Conservation (phyloP, 2,888 invertebrate species). For the Ennomos erosarius region DNA sequence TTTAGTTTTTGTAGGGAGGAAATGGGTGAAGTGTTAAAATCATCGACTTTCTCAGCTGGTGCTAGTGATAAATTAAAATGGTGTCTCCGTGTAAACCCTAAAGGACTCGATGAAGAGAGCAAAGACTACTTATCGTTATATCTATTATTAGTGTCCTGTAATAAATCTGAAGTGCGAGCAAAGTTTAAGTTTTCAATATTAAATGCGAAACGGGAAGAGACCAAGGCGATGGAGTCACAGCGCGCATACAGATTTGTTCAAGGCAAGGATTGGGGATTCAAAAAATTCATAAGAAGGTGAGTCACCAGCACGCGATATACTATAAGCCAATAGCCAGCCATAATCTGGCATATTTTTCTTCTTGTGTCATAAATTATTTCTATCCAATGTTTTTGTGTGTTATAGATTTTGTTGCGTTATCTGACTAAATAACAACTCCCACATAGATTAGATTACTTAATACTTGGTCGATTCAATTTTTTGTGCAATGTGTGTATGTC, state of each 20-base stretch:
- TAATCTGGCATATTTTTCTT: conserved; percentile 18
- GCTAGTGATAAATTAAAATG: conserved; percentile 99
- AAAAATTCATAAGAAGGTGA: conserved; percentile 97
- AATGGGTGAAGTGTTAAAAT: conserved; percentile 99
- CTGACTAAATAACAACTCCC: too few relatives aligned
- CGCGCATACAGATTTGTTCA: conserved; percentile 99
- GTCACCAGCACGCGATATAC: conserved; percentile 35
- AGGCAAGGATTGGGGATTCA: conserved; percentile 99
- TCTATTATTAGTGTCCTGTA: conserved; percentile 99
- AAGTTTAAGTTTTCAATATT: conserved; percentile 99
- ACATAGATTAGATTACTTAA: too few relatives aligned
- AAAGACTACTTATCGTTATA: conserved; percentile 99
- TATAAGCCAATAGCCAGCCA: conserved; percentile 5
- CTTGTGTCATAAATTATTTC: background rate
- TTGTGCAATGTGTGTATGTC: background rate
- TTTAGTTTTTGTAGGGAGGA: conserved; percentile 99
- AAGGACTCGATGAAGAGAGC: conserved; percentile 99
- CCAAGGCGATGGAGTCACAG: conserved; percentile 99
- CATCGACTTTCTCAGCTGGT: conserved; percentile 99
- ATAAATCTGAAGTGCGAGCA: conserved; percentile 99
- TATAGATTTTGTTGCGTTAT: too few relatives aligned
- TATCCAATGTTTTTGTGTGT: too few relatives aligned
- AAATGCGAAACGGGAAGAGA: conserved; percentile 99
- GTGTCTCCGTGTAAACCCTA: conserved; percentile 99
- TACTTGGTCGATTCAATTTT: too few relatives aligned